Conservation (phyloP, 2,888 invertebrate species). For the Leptinotarsa haldemani region DNA sequence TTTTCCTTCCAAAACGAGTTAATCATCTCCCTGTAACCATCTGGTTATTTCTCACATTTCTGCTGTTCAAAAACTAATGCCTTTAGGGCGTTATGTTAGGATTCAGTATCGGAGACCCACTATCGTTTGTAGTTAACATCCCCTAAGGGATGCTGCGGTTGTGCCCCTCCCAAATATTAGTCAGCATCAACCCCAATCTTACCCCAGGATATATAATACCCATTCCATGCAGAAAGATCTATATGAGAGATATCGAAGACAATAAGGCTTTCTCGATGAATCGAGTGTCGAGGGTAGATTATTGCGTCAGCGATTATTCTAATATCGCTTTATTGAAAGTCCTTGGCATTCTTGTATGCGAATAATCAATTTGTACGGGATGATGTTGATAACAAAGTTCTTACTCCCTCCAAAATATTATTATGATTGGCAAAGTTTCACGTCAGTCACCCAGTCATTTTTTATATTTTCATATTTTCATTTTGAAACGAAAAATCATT, state of each 20-base stretch:
- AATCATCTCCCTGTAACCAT: neutral
- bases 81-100: neutral
- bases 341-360: neutral
- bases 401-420: neutral
- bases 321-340: neutral
- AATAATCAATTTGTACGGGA: neutral
- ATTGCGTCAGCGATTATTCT: neutral
- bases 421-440: neutral
- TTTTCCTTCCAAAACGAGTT: neutral
- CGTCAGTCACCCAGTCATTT: too few species aligned
- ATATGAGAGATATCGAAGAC: constrained; percentile 10
- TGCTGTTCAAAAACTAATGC: neutral
- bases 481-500: too few species aligned
- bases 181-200: constrained; percentile 41
- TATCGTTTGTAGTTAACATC: constrained; percentile 32
- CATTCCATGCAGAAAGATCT: constrained; percentile 17
- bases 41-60: neutral
- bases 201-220: constrained; percentile 13
- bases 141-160: constrained; percentile 41
- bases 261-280: neutral
- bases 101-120: constrained; percentile 10
- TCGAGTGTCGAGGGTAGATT: neutral
- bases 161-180: constrained; percentile 46
- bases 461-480: too few species aligned
- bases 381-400: neutral